These are phyloP conservation scores for Butastur rufipennis DNA, from an alignment of 2,113 vertebrate species.

Conservation along the genomic window DNA sequence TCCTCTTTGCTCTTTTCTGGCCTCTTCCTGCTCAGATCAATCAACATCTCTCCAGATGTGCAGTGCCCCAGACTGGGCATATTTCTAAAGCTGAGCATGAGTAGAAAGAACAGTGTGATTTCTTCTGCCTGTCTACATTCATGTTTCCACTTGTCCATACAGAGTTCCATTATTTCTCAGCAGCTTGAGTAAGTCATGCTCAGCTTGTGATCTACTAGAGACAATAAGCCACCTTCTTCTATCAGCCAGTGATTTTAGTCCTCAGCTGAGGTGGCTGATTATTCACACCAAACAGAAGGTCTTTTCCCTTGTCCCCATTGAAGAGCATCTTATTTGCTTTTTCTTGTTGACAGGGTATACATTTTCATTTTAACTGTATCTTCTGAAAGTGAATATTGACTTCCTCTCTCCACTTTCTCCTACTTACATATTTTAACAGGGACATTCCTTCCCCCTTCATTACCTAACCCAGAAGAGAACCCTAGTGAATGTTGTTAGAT, in stretches of 20 bases:
- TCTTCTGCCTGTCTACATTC: neutral
- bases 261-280: neutral
- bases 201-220: neutral
- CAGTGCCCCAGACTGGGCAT: neutral
- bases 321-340: neutral
- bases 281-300: neutral
- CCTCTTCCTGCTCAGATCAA: neutral
- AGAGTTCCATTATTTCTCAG: neutral
- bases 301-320: neutral
- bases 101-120: neutral
- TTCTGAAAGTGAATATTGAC: neutral
- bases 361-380: neutral
- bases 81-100: neutral
- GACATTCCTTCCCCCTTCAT: neutral
- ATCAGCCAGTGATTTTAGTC: neutral
- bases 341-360: neutral
- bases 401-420: neutral
- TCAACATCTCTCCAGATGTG: neutral
- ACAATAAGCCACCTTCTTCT: neutral
- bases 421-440: neutral
- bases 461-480: neutral
- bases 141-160: neutral
- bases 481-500: neutral
- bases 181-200: neutral
- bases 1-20: neutral